These are phyloP conservation scores for Conistra vaccinii DNA, from an alignment of 2,888 invertebrate species.

Conservation along the genomic window DNA sequence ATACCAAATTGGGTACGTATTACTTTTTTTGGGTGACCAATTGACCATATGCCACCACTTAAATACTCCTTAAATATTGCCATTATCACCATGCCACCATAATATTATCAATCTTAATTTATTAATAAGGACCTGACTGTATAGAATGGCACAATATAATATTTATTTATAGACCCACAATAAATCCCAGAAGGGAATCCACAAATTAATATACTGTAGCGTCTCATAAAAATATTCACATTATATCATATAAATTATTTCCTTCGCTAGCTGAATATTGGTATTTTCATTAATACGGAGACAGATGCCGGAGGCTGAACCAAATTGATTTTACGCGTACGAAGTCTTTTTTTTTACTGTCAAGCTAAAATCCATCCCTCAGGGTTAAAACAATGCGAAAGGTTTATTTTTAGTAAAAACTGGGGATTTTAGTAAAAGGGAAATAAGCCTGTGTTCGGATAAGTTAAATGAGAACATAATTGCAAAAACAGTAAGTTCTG, in stretches of 20 bases:
- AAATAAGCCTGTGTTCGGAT: no score
- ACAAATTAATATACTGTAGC: constrained; percentile 14
- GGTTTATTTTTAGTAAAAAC: not conserved
- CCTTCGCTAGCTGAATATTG: constrained; percentile 18
- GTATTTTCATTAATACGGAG: constrained; percentile 36
- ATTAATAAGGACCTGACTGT: not conserved
- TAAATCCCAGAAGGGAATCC: not conserved
- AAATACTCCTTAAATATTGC: no score
- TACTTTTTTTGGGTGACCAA: not conserved
- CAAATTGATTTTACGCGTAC: constrained; percentile 38
- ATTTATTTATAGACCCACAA: not conserved
- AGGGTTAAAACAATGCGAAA: constrained; percentile 7
- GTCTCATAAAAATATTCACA: not conserved
- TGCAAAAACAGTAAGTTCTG: no score
- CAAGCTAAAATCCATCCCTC: constrained; percentile 22
- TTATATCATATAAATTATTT: constrained; percentile 30
- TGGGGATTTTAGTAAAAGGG: not conserved
- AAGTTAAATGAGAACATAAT: no score
- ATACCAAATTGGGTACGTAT: not conserved
- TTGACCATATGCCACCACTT: not conserved
- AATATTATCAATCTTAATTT: not conserved
- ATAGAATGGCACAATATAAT: not conserved
- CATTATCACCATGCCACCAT: not conserved
- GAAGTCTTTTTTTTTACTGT: constrained; percentile 13
- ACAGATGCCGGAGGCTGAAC: constrained; percentile 26